A percentile compares a stretch with the other conserved stretches of the same genome.
phyloP scores from a whole-genome alignment of 2,888 invertebrate genomes.

The Brenthis ino region DNA sequence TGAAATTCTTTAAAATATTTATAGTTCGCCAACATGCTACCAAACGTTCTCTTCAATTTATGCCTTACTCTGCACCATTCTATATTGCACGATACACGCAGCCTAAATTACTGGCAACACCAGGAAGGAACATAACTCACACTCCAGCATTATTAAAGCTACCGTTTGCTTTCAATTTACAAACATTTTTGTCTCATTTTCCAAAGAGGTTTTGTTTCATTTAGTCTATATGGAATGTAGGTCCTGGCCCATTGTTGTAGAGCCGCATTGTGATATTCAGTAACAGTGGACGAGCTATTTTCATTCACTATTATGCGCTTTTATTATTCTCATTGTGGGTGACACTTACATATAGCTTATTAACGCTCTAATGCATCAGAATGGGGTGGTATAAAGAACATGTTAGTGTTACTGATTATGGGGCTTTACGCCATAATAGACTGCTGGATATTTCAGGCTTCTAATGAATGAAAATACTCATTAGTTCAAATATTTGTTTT shows the following conservation, averaged over 20 bases:
- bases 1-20: conserved; percentile 40
- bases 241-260: conserved; percentile 69
- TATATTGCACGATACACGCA: conserved; percentile 40
- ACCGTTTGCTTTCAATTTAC: conserved; percentile 56
- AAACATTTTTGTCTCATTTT: conserved; percentile 65
- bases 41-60: conserved; percentile 39
- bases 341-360: conserved; percentile 62
- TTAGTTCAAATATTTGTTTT: neutral
- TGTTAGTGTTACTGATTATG: conserved; percentile 15
- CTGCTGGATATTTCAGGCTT: neutral
- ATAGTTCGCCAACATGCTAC: conserved; percentile 38
- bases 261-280: conserved; percentile 70
- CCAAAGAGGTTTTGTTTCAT: conserved; percentile 73
- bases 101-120: conserved; percentile 40
- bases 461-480: neutral
- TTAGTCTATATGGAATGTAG: conserved; percentile 68
- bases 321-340: conserved; percentile 74
- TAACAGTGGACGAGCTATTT: conserved; percentile 74
- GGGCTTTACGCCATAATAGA: conserved; percentile 21
- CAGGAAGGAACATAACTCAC: conserved; percentile 42
- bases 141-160: conserved; percentile 44
- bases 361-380: conserved; percentile 48
- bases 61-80: conserved; percentile 39
- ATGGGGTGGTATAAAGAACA: conserved; percentile 36
- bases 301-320: conserved; percentile 74